These are phyloP conservation scores for Echinarachnius parma DNA, from an alignment of 53 echinoderm and acorn worm species.

Conservation along the genomic window DNA sequence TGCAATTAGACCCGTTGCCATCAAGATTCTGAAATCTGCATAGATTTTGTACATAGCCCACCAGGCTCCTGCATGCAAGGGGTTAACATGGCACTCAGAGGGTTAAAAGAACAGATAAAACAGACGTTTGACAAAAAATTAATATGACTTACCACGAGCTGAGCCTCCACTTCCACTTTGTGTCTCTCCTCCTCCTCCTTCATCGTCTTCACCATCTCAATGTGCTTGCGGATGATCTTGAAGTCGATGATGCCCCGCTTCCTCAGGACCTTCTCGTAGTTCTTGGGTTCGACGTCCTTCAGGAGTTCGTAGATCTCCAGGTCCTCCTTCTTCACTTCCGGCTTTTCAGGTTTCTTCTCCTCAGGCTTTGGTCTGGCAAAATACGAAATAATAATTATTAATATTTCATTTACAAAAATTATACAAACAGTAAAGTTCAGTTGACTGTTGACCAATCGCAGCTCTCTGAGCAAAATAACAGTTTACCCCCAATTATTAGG, in stretches of 20 bases:
- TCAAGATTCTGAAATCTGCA: no score
- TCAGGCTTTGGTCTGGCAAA: conserved; percentile 21
- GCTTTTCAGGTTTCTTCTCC: conserved; percentile 28
- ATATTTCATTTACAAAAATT: no score
- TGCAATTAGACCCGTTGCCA: no score
- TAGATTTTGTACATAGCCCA: no score
- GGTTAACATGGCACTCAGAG: no score
- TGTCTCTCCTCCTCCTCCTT: conserved; percentile 51
- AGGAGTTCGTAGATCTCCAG: conserved; percentile 65
- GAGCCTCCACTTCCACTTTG: conserved; percentile 11
- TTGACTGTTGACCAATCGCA: no score
- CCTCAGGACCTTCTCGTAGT: conserved; percentile 67
- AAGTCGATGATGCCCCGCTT: conserved; percentile 58
- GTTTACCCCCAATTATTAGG: no score
- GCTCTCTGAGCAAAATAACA: no score
- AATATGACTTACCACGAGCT: conserved; percentile 16
- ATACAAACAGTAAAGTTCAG: no score
- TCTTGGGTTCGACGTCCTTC: conserved; percentile 61
- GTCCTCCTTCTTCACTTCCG: conserved; percentile 3
- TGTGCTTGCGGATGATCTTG: conserved; percentile 61
- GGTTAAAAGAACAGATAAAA: no score
- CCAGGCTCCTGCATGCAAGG: no score
- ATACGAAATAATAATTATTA: not conserved
- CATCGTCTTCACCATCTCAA: conserved; percentile 58
- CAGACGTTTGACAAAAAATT: no score